A percentile compares a stretch with the other conserved stretches of the same genome.
Conservation (phyloP, 2,888 invertebrate genomes). For the Drosophila anomalata region DNA sequence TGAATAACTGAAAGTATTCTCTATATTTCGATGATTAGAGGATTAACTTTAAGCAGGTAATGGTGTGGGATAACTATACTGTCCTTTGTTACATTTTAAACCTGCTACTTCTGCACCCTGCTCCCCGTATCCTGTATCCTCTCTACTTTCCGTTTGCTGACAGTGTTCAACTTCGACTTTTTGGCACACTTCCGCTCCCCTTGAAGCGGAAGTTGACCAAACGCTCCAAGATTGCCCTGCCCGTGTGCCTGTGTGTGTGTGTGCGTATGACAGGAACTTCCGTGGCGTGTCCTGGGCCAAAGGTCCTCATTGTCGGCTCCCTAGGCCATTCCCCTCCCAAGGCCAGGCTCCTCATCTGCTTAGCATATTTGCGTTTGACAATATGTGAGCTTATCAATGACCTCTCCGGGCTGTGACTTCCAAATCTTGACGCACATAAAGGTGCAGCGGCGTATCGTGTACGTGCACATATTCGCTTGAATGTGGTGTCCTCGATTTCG, state of each 20-base stretch:
- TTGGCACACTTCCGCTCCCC: constrained; percentile 62
- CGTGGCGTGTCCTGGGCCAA: constrained; percentile 56
- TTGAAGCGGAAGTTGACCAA: constrained; percentile 65
- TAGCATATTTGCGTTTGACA: constrained; percentile 68
- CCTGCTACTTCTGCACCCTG: not conserved
- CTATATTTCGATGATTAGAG: not conserved
- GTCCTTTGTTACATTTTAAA: not conserved
- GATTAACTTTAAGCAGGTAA: constrained; percentile 29
- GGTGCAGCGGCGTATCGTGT: constrained; percentile 31
- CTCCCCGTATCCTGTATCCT: not conserved
- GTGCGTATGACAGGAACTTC: constrained; percentile 58
- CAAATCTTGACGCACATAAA: constrained; percentile 22
- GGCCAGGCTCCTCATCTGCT: constrained; percentile 14
- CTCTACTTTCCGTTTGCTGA: constrained; percentile 25
- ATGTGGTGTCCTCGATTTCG: constrained; percentile 42
- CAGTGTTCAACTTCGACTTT: constrained; percentile 56
- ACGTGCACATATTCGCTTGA: constrained; percentile 1
- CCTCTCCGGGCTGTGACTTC: constrained; percentile 32
- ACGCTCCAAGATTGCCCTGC: constrained; percentile 39
- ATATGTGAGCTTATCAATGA: constrained; percentile 68
- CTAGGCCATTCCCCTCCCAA: constrained; percentile 18
- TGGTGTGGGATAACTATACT: constrained; percentile 11
- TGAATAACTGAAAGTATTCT: no score
- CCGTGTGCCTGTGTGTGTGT: constrained; percentile 2
- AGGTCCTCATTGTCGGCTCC: constrained; percentile 66